Evolutionary conservation across 2,113 vertebrate species (phyloP), one percentile per base, ranked within the genome.

Genomic region (Strix aluco): DNA sequence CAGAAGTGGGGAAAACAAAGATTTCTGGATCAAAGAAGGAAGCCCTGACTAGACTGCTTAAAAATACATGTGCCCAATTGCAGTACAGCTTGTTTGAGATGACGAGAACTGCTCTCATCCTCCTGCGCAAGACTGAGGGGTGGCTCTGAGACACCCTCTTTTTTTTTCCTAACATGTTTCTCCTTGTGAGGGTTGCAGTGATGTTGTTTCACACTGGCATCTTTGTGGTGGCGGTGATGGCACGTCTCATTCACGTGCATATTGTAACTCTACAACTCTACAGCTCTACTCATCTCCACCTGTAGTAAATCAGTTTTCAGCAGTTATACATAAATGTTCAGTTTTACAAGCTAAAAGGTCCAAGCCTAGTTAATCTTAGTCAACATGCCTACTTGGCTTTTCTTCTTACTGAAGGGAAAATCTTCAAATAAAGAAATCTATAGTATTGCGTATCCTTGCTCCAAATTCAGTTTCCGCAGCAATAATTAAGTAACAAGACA

Each of bases 401-500:
- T 95, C 69, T 89, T 93, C 57, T 84, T 40, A 70, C 27, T 81
- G 91, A 84, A 84, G 61, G 29, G 44, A 94, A 96, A 94, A 52
- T 18, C 58, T 91, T 91, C 57, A 80, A 92, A 93, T 67, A 88
- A 93, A 91, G 70, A 91, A 84, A 90, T 80, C 62, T 46, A 85
- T 51, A 90, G 55, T 42, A 65, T 44, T 79, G 70, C 4, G 1
- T 85, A 86, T 67, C 61, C 62, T 82, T 80, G 49, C 44, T 87
- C 70, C 78, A 89, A 77, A 70, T 85, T 65, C 85, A 77, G 77
- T 95, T 92, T 95, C 80, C 0, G 49, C 91, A 96, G 91, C 86
- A 92, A 94, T 91, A 96, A 95, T 95, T 97, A 96, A 95, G 70
- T 51, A 92, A 91, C 9, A 5, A 92, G 84, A 80, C 66, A 58